These are phyloP conservation scores for Onchidella celtica DNA, from an alignment of 2,888 invertebrate genomes.

Conservation along the genomic window DNA sequence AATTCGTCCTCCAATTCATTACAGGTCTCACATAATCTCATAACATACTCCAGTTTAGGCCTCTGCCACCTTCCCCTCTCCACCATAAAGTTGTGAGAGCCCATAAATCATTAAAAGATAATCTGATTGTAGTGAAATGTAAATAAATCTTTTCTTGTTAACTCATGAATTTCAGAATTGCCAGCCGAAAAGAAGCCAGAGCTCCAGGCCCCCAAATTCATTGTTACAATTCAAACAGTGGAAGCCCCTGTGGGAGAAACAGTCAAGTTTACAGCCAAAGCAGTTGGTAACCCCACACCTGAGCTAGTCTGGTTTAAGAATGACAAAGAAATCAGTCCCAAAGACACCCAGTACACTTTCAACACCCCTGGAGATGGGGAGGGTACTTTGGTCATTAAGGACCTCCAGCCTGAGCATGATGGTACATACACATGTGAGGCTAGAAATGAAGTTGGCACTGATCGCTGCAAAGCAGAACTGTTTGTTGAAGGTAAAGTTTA, in stretches of 20 bases:
- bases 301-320: constrained; percentile 75
- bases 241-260: constrained; percentile 66
- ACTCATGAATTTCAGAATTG: constrained; percentile 14
- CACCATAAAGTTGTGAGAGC: too few relatives aligned
- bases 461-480: constrained; percentile 72
- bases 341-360: constrained; percentile 69
- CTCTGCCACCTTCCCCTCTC: too few relatives aligned
- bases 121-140: too few relatives aligned
- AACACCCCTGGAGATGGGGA: constrained; percentile 62
- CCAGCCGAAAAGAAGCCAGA: constrained; percentile 55
- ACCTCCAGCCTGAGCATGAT: constrained; percentile 76
- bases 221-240: constrained; percentile 70
- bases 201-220: constrained; percentile 73
- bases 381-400: constrained; percentile 68
- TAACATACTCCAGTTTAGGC: too few relatives aligned
- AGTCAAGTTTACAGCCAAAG: constrained; percentile 71
- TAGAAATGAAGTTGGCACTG: constrained; percentile 73
- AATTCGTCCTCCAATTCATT: too few relatives aligned
- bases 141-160: too few relatives aligned
- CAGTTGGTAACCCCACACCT: constrained; percentile 75
- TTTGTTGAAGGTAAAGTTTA: constrained; percentile 71
- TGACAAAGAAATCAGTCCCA: constrained; percentile 68
- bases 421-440: constrained; percentile 76
- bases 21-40: too few relatives aligned
- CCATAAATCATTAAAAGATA: too few relatives aligned